Evolutionary conservation across 2,888 invertebrate genomes (phyloP).

Genomic region (Poecilobothrus nobilitatus): DNA sequence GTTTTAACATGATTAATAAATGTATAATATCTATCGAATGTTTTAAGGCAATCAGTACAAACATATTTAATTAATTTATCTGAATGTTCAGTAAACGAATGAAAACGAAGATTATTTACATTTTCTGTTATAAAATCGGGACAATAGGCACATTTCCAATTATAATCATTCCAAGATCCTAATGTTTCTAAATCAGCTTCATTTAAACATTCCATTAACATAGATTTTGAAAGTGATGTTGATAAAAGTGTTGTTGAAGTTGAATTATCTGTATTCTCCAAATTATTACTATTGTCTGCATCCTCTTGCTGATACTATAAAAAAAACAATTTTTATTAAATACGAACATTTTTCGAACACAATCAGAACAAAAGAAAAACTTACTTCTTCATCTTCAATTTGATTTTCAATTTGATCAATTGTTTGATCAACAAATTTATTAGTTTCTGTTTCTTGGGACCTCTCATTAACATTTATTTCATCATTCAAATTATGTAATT

Average conservation of each 20-base stretch:
- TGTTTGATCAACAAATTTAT: background rate
- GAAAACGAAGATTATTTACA: slow-evolving; percentile 17
- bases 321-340: background rate
- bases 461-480: background rate
- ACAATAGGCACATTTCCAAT: slow-evolving; percentile 25
- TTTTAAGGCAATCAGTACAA: slow-evolving; percentile 31
- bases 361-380: background rate
- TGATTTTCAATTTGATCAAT: slow-evolving; percentile 9
- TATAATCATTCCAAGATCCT: slow-evolving; percentile 24
- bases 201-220: background rate
- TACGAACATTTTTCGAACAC: too few relatives aligned
- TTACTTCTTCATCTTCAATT: slow-evolving; percentile 2
- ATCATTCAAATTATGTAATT: background rate
- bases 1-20: slow-evolving; percentile 32
- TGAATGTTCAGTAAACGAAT: slow-evolving; percentile 15
- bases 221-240: background rate
- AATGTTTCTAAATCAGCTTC: background rate
- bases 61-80: slow-evolving; percentile 21
- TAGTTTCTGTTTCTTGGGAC: background rate
- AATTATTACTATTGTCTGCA: background rate
- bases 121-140: background rate
- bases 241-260: background rate
- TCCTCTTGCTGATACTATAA: background rate
- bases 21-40: slow-evolving; percentile 27
- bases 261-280: background rate